Conservation (phyloP, 1,140 invertebrate genomes). For the Sogatella furcifera region DNA sequence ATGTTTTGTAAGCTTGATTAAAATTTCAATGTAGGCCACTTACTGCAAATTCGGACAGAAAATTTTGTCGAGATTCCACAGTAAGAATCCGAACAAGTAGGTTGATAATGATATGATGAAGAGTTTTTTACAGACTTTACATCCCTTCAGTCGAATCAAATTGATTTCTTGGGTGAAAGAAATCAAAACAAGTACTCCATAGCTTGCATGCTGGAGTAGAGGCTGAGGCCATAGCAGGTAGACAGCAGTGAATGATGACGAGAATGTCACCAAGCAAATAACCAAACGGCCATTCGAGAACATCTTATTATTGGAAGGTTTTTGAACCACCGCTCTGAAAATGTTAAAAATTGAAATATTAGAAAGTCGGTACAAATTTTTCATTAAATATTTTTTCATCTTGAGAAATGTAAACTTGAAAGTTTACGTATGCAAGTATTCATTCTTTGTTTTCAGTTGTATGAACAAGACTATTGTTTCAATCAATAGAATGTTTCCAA, state of each 20-base stretch:
- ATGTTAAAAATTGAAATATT: neutral
- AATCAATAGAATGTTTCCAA: no score
- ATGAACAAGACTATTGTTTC: no score
- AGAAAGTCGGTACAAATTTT: neutral
- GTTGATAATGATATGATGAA: constrained; percentile 20
- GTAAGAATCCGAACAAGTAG: constrained; percentile 25
- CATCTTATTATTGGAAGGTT: constrained; percentile 6
- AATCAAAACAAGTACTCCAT: constrained; percentile 22
- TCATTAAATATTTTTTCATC: neutral
- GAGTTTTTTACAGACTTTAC: constrained; percentile 21
- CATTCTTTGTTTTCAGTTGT: neutral
- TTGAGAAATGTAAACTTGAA: neutral
- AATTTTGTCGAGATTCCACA: constrained; percentile 26
- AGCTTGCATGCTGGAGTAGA: constrained; percentile 22
- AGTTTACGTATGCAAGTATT: neutral
- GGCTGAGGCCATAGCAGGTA: constrained; percentile 26
- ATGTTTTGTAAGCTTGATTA: neutral
- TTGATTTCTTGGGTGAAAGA: constrained; percentile 21
- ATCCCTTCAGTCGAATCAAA: constrained; percentile 19
- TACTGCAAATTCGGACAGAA: constrained; percentile 23
- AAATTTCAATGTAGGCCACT: constrained; percentile 12
- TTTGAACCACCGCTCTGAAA: constrained; percentile 16
- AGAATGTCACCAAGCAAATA: constrained; percentile 11
- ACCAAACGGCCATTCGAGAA: constrained; percentile 19
- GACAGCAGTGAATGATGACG: constrained; percentile 20